phyloP scores from a whole-genome alignment of 2,797 vertebrate genomes.

The Botia kubotai region DNA sequence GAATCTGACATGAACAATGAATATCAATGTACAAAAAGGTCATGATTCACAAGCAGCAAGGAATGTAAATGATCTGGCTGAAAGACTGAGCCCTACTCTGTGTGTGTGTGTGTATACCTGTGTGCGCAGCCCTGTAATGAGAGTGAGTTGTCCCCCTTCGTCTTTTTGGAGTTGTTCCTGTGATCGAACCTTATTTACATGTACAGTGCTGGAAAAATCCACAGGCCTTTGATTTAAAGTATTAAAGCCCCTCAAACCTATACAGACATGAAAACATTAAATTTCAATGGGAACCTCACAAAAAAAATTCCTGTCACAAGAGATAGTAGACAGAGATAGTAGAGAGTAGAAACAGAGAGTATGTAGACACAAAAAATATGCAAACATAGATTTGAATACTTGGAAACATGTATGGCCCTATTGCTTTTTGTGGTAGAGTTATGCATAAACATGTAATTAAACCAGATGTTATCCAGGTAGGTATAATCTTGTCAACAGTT shows the following conservation, averaged over 20 bases:
- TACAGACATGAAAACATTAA: conserved; percentile 5
- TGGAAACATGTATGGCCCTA: neutral
- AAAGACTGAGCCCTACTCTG: neutral
- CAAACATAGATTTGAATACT: neutral
- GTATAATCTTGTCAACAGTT: too few relatives aligned
- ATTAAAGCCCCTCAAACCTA: conserved; percentile 67
- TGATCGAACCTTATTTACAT: conserved; percentile 72
- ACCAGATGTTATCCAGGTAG: too few relatives aligned
- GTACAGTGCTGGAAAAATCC: conserved; percentile 74
- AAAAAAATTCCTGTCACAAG: too few relatives aligned
- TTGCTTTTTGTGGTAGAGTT: too few relatives aligned
- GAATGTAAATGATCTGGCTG: conserved; percentile 29
- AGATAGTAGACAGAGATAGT: too few relatives aligned
- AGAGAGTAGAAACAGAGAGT: too few relatives aligned
- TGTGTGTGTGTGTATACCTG: conserved; percentile 77
- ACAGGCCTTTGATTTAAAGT: conserved; percentile 72
- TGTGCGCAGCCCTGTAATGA: conserved; percentile 79
- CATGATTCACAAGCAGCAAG: neutral
- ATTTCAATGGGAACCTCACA: neutral
- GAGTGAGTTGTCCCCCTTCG: conserved; percentile 76
- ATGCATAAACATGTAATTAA: too few relatives aligned
- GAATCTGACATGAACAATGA: conserved; percentile 16
- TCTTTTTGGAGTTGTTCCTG: conserved; percentile 68
- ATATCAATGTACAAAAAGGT: neutral
- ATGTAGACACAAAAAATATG: too few relatives aligned